These are phyloP conservation scores for Thunnus thynnus DNA, from an alignment of 2,113 vertebrate genomes.

Conservation along the genomic window DNA sequence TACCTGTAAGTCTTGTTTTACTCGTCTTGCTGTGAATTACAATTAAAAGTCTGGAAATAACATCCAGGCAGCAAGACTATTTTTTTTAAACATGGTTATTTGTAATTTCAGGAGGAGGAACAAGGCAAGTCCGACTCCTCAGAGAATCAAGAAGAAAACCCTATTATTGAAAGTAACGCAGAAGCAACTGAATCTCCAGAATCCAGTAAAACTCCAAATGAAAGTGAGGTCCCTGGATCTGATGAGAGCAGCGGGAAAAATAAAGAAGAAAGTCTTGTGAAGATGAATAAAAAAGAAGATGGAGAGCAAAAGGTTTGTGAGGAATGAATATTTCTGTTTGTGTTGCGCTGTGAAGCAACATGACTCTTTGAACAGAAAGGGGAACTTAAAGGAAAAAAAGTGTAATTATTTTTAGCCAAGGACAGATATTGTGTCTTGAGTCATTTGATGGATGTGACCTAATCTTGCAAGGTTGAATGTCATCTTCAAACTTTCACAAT, in stretches of 20 bases:
- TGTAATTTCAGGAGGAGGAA: constrained; percentile 56
- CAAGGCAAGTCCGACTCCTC: constrained; percentile 49
- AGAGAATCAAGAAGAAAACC: constrained; percentile 44
- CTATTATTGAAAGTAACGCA: constrained; percentile 39
- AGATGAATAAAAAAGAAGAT: constrained; percentile 21
- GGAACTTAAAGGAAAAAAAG: not conserved
- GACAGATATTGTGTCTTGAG: not conserved
- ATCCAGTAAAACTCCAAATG: not conserved
- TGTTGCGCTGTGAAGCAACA: not conserved
- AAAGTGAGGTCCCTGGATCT: not conserved
- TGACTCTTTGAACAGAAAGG: not conserved
- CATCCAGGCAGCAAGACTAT: not conserved
- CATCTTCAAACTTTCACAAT: too few relatives aligned
- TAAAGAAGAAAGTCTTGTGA: constrained; percentile 37
- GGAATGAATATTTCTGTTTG: not conserved
- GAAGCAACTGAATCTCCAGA: constrained; percentile 17
- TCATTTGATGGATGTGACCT: not conserved
- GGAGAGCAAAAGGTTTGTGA: constrained; percentile 68
- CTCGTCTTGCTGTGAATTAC: not conserved
- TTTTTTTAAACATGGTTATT: not conserved
- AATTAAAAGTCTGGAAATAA: not conserved
- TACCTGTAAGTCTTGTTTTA: constrained; percentile 65
- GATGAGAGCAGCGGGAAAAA: constrained; percentile 6
- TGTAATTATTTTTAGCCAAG: not conserved
- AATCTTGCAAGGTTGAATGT: not conserved